Evolutionary conservation across 1,140 invertebrate genomes (phyloP), one percentile per base, ranked within the genome.

Genomic region (Scaptomyza hsui): DNA sequence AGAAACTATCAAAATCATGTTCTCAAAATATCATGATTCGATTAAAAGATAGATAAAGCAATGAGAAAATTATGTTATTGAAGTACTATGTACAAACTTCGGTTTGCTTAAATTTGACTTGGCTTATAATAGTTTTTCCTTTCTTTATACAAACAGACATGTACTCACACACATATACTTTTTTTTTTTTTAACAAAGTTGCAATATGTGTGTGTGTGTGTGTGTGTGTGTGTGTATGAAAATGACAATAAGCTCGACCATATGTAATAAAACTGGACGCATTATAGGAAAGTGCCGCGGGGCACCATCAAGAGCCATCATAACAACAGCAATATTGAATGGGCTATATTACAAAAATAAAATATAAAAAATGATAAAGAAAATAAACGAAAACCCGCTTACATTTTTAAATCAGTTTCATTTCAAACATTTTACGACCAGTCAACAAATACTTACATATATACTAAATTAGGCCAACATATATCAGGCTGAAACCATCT

Each of bases 231-330:
- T 48, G 42, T 52, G 47, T 64, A 42, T 60, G 15, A 55, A 18
- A 41, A 44, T 75, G 76, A 86, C 81, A 86, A 85, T 85, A 85
- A 80, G 72, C 81, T 76, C 68, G n/a, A 76, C 81, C 80, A 85
- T 80, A 85, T 85, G 80, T 85, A 85, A 85, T 85, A 85, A 85
- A 85, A 85, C 68, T 62, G 73, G 69, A 86, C 61, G 60, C 80
- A 70, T 86, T 86, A 80, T 86, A 79, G 64, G 64, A 70, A 70
- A 86, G 57, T 74, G 81, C 80, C 77, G 64, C 69, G 47, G 53
- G n/a, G 80, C 77, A 9, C 42, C 68, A 86, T 74, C 61, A 59
- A 70, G 60, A 49, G 51, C 52, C 52, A n/a, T n/a, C 18, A 86
- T 75, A 71, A 75, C 59, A 56, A 59, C 57, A 32, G 26, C 47